These are phyloP conservation scores for Eubasilissa splendida DNA, from an alignment of 2,888 invertebrate species.

Conservation along the genomic window DNA sequence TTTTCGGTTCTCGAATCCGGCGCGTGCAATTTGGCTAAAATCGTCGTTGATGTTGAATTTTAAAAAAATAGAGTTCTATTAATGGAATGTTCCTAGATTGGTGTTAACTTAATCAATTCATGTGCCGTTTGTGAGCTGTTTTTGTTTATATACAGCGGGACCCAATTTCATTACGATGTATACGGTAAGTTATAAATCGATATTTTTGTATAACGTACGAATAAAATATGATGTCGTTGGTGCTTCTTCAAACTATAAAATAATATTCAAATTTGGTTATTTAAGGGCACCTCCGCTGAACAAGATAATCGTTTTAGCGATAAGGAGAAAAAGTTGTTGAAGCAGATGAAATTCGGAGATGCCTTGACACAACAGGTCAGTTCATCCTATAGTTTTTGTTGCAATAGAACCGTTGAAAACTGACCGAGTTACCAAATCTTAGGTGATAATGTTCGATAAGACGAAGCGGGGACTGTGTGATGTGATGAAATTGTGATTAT, in stretches of 20 bases:
- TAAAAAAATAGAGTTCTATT: neutral
- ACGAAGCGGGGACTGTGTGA: too few relatives aligned
- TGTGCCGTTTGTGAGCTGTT: conserved; percentile 1
- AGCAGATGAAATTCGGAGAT: conserved; percentile 98
- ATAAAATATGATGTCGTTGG: neutral
- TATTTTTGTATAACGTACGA: conserved; percentile 15
- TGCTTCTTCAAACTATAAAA: neutral
- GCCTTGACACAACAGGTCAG: conserved; percentile 91
- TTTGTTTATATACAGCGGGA: neutral
- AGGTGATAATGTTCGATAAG: too few relatives aligned
- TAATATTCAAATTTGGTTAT: neutral
- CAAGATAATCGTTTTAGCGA: conserved; percentile 99
- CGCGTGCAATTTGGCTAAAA: conserved; percentile 23
- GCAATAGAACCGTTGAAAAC: too few relatives aligned
- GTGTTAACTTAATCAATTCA: neutral
- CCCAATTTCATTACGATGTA: conserved; percentile 22
- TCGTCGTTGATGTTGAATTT: neutral
- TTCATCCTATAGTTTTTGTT: neutral
- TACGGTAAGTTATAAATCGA: conserved; percentile 34
- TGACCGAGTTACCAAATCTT: too few relatives aligned
- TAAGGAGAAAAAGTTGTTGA: conserved; percentile 99
- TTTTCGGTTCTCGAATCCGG: conserved; percentile 20
- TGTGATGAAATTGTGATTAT: too few relatives aligned
- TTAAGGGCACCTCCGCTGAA: conserved; percentile 96
- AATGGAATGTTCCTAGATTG: neutral